These are phyloP conservation scores for Cercocebus atys DNA, from an alignment of 2,113 vertebrate species.

Conservation along the genomic window DNA sequence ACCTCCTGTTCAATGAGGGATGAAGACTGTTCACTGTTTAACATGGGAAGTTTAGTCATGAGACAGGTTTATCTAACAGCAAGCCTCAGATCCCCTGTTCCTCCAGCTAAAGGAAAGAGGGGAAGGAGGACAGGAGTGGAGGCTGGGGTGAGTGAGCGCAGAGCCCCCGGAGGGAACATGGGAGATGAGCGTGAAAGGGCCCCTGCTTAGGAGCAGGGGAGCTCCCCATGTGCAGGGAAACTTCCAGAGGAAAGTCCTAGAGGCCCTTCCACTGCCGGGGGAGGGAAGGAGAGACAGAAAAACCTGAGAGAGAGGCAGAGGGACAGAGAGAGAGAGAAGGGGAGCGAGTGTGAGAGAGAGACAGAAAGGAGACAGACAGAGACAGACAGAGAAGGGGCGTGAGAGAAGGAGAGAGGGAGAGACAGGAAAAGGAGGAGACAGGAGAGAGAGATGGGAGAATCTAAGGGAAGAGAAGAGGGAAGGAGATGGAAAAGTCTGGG, in stretches of 20 bases:
- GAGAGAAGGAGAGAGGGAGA: background rate
- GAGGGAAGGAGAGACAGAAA: background rate
- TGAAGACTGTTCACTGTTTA: background rate
- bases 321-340: too few relatives aligned
- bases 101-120: rapidly evolving
- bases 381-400: too few relatives aligned
- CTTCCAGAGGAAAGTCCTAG: background rate
- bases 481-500: too few relatives aligned
- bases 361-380: background rate
- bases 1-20: background rate
- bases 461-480: background rate
- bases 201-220: background rate
- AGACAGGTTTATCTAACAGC: background rate
- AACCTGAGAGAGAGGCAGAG: background rate
- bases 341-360: background rate
- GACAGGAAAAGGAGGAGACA: background rate
- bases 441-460: background rate
- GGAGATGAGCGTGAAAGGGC: background rate
- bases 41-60: background rate
- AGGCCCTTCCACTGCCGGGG: background rate
- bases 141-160: too few relatives aligned
- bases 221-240: background rate
- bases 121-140: too few relatives aligned
- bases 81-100: rapidly evolving
- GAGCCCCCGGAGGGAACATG: too few relatives aligned